phyloP scores from a whole-genome alignment of 2,888 invertebrate genomes.

The Caenorhabditis sp. region DNA sequence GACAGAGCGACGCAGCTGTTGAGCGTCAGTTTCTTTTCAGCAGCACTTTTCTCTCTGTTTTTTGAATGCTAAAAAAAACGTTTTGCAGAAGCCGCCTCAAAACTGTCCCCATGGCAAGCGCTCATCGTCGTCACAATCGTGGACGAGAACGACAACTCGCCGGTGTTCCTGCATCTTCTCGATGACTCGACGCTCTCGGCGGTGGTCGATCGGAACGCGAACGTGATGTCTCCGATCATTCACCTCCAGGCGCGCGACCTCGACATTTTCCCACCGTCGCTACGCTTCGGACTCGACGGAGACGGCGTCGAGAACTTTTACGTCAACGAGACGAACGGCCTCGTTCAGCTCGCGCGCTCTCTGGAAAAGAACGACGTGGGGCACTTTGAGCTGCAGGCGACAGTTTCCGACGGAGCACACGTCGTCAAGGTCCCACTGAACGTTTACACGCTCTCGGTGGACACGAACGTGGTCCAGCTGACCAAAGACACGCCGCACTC shows the following conservation, averaged over 20 bases:
- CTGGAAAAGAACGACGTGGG: constrained; percentile 54
- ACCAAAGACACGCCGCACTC: constrained; percentile 61
- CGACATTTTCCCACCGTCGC: constrained; percentile 53
- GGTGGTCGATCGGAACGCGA: constrained; percentile 71
- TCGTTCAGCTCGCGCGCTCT: constrained; percentile 59
- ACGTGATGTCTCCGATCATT: constrained; percentile 59
- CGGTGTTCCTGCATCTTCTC: constrained; percentile 66
- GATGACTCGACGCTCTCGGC: constrained; percentile 66
- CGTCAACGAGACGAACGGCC: constrained; percentile 68
- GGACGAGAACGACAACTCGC: constrained; percentile 77
- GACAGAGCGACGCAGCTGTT: constrained; percentile 56
- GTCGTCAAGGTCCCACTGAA: constrained; percentile 63
- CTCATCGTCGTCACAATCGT: constrained; percentile 72
- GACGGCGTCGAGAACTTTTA: constrained; percentile 62
- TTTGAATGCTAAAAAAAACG: not conserved
- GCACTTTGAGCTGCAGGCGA: constrained; percentile 63
- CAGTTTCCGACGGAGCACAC: constrained; percentile 69
- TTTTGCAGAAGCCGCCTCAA: constrained; percentile 69
- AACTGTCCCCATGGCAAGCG: constrained; percentile 69
- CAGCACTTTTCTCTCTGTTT: too few relatives aligned
- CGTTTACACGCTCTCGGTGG: constrained; percentile 71
- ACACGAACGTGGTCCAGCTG: constrained; percentile 71
- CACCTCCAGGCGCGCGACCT: constrained; percentile 69
- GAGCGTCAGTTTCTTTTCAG: constrained; percentile 67
- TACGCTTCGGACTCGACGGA: constrained; percentile 61